Evolutionary conservation across 2,888 invertebrate species (phyloP).

Genomic region (Portevinia maculata): DNA sequence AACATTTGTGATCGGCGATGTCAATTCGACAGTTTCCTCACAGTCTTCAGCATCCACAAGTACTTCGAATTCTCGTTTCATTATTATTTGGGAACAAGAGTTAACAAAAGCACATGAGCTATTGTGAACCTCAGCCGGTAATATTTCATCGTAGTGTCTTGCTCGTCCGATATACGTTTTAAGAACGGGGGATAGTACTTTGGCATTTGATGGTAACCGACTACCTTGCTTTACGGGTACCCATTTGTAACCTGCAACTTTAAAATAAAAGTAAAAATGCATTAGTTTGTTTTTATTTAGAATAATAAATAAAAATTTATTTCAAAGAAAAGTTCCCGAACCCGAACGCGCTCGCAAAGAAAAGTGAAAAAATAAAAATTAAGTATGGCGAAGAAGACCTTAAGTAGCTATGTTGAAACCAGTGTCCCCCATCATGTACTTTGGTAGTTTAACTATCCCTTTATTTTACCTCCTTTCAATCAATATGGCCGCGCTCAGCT

Average conservation of each 20-base stretch:
- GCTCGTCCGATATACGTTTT: conserved; percentile 17
- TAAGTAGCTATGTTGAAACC: no score
- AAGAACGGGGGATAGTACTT: neutral
- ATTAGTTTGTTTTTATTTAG: no score
- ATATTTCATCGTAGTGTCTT: conserved; percentile 17
- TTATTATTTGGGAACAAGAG: neutral
- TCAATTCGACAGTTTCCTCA: neutral
- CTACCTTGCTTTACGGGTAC: neutral
- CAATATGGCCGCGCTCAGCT: no score
- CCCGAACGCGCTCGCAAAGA: no score
- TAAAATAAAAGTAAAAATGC: no score
- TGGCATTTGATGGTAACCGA: neutral
- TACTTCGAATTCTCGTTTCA: conserved; percentile 11
- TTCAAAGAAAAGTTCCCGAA: no score
- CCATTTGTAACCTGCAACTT: conserved; percentile 20
- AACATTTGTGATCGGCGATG: neutral
- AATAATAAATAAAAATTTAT: no score
- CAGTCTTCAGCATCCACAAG: conserved; percentile 5
- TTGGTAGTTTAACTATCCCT: no score
- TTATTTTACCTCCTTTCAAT: no score
- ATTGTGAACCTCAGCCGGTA: conserved; percentile 19
- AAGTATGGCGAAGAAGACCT: no score
- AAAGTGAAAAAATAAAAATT: no score
- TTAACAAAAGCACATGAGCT: neutral
- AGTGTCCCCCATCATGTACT: no score